Percentiles rank a stretch among this genome's conserved stretches.
Evolutionary conservation across 2,113 vertebrate species (phyloP).

Genomic region (Elachura formosa): DNA sequence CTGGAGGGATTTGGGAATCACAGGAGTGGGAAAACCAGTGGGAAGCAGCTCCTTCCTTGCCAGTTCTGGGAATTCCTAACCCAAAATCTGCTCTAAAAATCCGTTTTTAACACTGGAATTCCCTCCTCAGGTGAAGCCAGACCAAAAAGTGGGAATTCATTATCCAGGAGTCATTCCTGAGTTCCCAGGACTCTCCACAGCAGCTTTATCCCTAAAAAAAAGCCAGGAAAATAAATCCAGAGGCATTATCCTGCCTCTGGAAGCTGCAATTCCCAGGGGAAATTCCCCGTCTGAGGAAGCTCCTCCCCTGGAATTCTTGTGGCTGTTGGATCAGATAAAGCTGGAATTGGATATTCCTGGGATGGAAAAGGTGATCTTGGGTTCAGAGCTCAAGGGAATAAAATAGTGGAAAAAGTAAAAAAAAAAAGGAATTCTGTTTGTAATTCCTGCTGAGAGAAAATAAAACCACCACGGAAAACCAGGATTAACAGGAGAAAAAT

Average conservation of each 20-base stretch:
- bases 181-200: neutral
- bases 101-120: too few species aligned
- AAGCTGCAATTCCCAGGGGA: neutral
- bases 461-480: neutral
- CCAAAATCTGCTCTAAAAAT: neutral
- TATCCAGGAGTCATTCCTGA: neutral
- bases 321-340: neutral
- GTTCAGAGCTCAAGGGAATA: neutral
- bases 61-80: neutral
- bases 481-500: neutral
- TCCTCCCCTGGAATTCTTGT: neutral
- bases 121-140: too few species aligned
- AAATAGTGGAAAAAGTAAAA: neutral
- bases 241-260: too few species aligned
- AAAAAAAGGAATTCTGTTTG: neutral
- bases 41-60: neutral
- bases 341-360: neutral
- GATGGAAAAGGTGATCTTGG: neutral
- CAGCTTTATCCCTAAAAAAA: neutral
- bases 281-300: neutral
- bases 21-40: neutral
- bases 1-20: neutral
- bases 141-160: neutral
- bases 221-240: neutral
- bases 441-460: neutral